phyloP scores from a whole-genome alignment of 2,888 invertebrate genomes.

The Eremobia ochroleuca region DNA sequence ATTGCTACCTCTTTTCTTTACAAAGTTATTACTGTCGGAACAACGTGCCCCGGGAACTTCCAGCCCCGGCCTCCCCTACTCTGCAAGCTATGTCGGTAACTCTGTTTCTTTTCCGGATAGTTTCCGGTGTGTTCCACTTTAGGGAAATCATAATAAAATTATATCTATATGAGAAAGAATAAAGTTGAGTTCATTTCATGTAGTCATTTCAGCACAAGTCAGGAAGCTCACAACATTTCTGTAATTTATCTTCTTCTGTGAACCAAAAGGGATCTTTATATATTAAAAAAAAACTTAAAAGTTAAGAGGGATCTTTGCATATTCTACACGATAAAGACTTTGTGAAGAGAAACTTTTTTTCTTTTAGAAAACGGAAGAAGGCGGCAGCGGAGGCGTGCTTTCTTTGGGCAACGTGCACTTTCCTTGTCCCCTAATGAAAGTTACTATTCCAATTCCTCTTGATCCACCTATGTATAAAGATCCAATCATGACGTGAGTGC shows the following conservation, averaged over 20 bases:
- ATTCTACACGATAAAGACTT: neutral
- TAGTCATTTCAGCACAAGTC: neutral
- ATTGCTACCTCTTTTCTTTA: too few relatives aligned
- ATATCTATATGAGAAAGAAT: neutral
- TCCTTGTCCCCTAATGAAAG: conserved; percentile 80
- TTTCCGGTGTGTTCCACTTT: too few relatives aligned
- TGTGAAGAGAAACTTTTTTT: neutral
- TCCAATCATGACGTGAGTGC: conserved; percentile 75
- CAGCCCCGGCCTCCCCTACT: too few relatives aligned
- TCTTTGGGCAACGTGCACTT: conserved; percentile 75
- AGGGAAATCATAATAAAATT: neutral
- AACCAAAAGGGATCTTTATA: too few relatives aligned
- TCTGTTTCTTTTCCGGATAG: too few relatives aligned
- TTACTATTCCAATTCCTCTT: conserved; percentile 76
- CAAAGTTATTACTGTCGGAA: too few relatives aligned
- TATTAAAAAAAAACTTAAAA: neutral
- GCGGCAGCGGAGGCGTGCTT: conserved; percentile 70
- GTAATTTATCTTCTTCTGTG: too few relatives aligned
- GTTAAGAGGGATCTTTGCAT: neutral
- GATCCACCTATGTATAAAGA: conserved; percentile 76
- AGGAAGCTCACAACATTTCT: neutral
- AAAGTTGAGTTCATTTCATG: neutral
- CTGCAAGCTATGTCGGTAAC: too few relatives aligned
- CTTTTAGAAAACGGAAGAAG: conserved; percentile 51
- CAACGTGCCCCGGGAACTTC: too few relatives aligned